phyloP scores from a whole-genome alignment of 35 echinoderm and acorn worm genomes.

The Diadema setosum region DNA sequence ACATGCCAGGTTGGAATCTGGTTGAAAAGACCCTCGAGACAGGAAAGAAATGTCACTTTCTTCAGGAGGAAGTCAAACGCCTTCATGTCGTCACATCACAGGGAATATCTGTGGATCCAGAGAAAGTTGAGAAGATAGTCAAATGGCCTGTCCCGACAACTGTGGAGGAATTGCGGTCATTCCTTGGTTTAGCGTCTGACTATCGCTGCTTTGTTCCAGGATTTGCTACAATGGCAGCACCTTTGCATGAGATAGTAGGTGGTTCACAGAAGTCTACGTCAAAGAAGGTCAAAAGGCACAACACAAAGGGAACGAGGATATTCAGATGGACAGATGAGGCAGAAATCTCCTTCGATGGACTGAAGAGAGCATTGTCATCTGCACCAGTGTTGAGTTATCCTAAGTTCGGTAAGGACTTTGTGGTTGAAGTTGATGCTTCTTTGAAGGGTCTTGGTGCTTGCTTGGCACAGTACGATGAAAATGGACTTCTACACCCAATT shows the following conservation, averaged over 20 bases:
- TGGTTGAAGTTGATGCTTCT: conserved; percentile 38
- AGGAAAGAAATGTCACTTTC: conserved; percentile 49
- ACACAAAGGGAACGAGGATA: not conserved
- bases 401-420: conserved; percentile 20
- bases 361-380: not conserved
- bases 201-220: conserved; percentile 31
- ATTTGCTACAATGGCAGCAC: conserved; percentile 24
- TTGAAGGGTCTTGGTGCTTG: conserved; percentile 37
- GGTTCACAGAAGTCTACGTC: not conserved
- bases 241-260: conserved; percentile 16
- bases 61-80: conserved; percentile 12
- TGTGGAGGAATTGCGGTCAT: conserved; percentile 13
- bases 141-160: conserved; percentile 27
- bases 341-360: not conserved
- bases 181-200: conserved; percentile 43
- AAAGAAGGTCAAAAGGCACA: not conserved
- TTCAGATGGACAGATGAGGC: conserved; percentile 17
- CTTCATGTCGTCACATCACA: conserved; percentile 39
- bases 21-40: no score
- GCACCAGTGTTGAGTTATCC: conserved; percentile 43
- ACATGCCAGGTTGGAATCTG: no score
- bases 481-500: conserved; percentile 31
- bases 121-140: conserved; percentile 22
- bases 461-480: not conserved
- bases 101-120: conserved; percentile 18